Conservation (phyloP, 2,888 invertebrate genomes). For the Cephus rjabovi region DNA sequence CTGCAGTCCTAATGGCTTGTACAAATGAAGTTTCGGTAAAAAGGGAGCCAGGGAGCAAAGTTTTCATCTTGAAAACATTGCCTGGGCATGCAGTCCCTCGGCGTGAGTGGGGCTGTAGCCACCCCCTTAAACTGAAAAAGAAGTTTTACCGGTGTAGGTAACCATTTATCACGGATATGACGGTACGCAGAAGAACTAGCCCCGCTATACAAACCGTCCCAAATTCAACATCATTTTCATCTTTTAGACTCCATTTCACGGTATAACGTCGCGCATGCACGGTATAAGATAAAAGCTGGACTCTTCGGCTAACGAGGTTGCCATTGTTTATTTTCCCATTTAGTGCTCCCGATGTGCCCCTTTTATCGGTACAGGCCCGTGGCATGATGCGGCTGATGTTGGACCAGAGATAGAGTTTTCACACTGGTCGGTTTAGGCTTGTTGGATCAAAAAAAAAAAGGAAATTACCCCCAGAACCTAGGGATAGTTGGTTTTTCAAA, state of each 20-base stretch:
- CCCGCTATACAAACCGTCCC: slow-evolving; percentile 28
- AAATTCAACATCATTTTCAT: slow-evolving; percentile 49
- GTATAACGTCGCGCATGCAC: slow-evolving; percentile 53
- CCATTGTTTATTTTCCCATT: slow-evolving; percentile 60
- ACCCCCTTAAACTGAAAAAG: background rate
- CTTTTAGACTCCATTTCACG: slow-evolving; percentile 60
- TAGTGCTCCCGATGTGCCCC: slow-evolving; percentile 22
- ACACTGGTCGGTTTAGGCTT: background rate
- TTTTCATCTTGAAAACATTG: slow-evolving; percentile 4
- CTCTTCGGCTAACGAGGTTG: slow-evolving; percentile 52
- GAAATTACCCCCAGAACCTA: background rate
- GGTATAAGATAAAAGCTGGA: slow-evolving; percentile 45
- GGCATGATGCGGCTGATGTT: slow-evolving; percentile 40
- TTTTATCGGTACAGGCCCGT: slow-evolving; percentile 15
- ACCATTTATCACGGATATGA: slow-evolving; percentile 48
- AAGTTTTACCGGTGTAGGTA: slow-evolving; percentile 15
- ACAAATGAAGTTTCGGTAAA: slow-evolving; percentile 51
- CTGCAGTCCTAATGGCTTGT: slow-evolving; percentile 42
- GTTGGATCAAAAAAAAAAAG: background rate
- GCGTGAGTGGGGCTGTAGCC: background rate
- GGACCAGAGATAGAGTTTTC: slow-evolving; percentile 38
- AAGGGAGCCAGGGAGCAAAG: slow-evolving; percentile 30
- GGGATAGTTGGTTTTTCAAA: background rate
- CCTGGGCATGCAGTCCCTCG: background rate
- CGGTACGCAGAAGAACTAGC: slow-evolving; percentile 23